Conservation (phyloP, 2,797 vertebrate species). For the Galaxias olidus region DNA sequence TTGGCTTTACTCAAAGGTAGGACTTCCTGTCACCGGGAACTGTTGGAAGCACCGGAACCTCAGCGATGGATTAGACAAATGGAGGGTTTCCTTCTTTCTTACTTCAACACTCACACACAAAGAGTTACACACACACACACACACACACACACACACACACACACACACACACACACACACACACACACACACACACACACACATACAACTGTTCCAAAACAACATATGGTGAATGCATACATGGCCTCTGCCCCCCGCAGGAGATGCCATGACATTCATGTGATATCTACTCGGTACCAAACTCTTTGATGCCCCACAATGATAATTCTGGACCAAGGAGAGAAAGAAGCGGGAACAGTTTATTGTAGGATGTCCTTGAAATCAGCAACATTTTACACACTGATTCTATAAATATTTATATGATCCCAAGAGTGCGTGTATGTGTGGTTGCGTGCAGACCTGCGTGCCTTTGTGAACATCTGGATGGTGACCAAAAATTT, state of each 20-base stretch:
- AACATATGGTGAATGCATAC: conserved; percentile 44
- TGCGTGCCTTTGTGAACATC: conserved; percentile 87
- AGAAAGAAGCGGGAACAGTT: conserved; percentile 27
- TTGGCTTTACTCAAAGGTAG: conserved; percentile 80
- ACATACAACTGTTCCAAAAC: background rate
- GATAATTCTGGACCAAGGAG: conserved; percentile 20
- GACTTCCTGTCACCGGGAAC: conserved; percentile 90
- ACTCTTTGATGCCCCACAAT: conserved; percentile 14
- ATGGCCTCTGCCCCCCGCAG: background rate
- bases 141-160: background rate
- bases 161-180: conserved; percentile 1
- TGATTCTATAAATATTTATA: background rate
- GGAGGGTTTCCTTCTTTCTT: conserved; percentile 49
- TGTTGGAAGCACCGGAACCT: conserved; percentile 75
- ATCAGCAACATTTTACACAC: conserved; percentile 11
- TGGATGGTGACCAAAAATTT: conserved; percentile 87
- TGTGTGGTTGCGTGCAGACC: conserved; percentile 82
- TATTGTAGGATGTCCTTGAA: conserved; percentile 37
- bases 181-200: conserved; percentile 2
- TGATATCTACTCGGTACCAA: conserved; percentile 12
- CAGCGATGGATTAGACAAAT: conserved; percentile 39
- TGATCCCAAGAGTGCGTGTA: conserved; percentile 13
- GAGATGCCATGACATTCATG: conserved; percentile 17
- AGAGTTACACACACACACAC: conserved; percentile 25
- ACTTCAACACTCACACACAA: conserved; percentile 28